These are phyloP conservation scores for Lepus oiostolus DNA, from an alignment of 2,797 vertebrate species.

Conservation along the genomic window DNA sequence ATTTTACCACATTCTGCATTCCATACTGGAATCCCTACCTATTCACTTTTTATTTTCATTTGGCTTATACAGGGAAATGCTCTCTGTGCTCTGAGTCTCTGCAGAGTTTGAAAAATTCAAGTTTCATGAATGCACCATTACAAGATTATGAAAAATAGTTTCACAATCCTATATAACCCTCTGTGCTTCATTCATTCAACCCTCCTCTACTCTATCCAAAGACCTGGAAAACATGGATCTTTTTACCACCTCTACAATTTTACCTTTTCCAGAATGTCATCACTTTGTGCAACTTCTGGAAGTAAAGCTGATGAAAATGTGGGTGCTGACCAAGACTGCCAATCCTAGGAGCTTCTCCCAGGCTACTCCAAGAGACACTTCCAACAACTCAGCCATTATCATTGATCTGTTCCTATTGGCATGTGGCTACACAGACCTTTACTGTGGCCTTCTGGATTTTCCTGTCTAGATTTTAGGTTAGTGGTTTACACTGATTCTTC, in stretches of 20 bases:
- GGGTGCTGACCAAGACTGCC: not conserved
- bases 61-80: not conserved
- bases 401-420: not conserved
- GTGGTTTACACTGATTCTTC: not conserved
- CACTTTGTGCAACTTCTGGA: not conserved
- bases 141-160: not conserved
- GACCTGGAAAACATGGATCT: not conserved
- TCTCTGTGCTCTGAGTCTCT: not conserved
- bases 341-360: not conserved
- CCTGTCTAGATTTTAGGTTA: not conserved
- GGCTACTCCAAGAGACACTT: not conserved
- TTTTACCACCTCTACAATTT: not conserved
- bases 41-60: not conserved
- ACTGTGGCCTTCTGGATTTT: not conserved
- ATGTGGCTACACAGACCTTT: not conserved
- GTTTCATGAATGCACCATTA: not conserved
- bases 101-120: not conserved
- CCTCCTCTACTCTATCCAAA: not conserved
- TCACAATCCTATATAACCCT: not conserved
- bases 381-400: not conserved
- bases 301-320: not conserved
- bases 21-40: not conserved
- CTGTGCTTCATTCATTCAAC: not conserved
- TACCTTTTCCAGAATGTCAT: not conserved
- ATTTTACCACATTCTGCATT: not conserved